phyloP scores from a whole-genome alignment of 2,113 vertebrate species.

The Hippocampus zosterae region DNA sequence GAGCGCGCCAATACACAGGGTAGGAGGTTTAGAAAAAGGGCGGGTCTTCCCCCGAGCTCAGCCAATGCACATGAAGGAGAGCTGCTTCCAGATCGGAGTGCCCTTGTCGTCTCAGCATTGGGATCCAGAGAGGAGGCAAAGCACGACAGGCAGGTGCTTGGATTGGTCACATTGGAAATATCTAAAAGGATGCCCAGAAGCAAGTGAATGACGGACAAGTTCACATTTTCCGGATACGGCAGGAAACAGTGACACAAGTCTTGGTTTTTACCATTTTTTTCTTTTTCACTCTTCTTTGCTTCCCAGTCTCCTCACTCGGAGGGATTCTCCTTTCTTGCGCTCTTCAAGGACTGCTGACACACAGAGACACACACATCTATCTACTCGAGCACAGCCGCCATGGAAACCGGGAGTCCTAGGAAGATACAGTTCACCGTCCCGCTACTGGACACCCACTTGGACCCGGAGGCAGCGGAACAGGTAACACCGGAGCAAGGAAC shows the following conservation, averaged over 20 bases:
- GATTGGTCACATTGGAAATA: background rate
- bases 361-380: background rate
- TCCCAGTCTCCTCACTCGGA: constrained; percentile 16
- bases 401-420: constrained; percentile 85
- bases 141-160: constrained; percentile 47
- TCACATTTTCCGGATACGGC: constrained; percentile 6
- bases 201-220: constrained; percentile 26
- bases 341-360: constrained; percentile 24
- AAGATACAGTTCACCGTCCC: constrained; percentile 91
- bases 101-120: constrained; percentile 60
- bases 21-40: constrained; percentile 40
- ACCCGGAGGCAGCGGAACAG: constrained; percentile 89
- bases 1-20: constrained; percentile 48
- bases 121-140: constrained; percentile 33
- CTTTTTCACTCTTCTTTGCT: constrained; percentile 15
- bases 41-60: constrained; percentile 34
- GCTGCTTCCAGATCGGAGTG: constrained; percentile 51
- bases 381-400: constrained; percentile 44
- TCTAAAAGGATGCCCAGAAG: background rate
- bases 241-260: constrained; percentile 5
- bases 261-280: constrained; percentile 8
- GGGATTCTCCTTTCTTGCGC: constrained; percentile 34
- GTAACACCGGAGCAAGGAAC: constrained; percentile 50
- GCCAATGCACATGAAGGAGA: constrained; percentile 58
- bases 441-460: constrained; percentile 86